These are phyloP conservation scores for Lemur catta DNA, from an alignment of 2,797 vertebrate species.

Conservation along the genomic window DNA sequence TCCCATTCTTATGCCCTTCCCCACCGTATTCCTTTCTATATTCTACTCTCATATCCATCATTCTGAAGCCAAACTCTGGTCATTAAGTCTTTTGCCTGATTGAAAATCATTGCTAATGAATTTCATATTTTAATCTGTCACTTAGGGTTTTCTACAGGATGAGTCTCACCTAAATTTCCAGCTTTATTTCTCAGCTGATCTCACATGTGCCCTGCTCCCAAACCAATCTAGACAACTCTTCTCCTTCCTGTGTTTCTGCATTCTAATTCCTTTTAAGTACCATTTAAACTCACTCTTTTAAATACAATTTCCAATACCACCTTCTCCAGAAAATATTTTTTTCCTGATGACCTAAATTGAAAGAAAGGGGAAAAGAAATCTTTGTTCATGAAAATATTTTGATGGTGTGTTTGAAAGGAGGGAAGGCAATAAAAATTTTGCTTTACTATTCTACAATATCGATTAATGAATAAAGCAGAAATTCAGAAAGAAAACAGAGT, in stretches of 20 bases:
- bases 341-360: neutral
- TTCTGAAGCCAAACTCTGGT: neutral
- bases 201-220: neutral
- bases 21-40: neutral
- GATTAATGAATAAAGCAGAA: neutral
- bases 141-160: neutral
- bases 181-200: neutral
- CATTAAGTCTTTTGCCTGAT: neutral
- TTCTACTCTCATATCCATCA: neutral
- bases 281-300: neutral
- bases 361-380: neutral
- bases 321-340: neutral
- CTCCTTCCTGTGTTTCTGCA: neutral
- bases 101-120: neutral
- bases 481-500: neutral
- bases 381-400: neutral
- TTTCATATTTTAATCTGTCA: constrained; percentile 6
- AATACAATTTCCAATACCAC: neutral
- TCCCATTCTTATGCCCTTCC: neutral
- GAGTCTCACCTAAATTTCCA: neutral
- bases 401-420: neutral
- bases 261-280: neutral
- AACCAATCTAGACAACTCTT: neutral
- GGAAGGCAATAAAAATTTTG: neutral
- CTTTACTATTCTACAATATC: neutral